Percentiles rank a stretch among this genome's conserved stretches.
Evolutionary conservation across 2,113 vertebrate genomes (phyloP).

Genomic region (Casuarius casuarius): DNA sequence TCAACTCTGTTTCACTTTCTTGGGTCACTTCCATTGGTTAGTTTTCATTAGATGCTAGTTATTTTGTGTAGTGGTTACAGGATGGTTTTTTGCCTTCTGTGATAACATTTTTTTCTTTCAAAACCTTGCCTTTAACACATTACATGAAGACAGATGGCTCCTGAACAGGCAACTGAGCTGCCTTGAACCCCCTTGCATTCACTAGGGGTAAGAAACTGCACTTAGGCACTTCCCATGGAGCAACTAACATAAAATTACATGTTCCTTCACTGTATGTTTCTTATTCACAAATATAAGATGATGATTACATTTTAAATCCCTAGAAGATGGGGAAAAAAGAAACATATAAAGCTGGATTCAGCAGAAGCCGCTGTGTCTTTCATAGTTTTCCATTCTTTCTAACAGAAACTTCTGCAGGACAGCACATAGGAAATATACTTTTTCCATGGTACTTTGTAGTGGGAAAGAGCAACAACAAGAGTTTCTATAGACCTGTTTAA

Average conservation of each 20-base stretch:
- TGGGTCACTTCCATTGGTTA: background rate
- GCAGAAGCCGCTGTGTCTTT: slow-evolving; percentile 1
- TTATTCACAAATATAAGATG: slow-evolving; percentile 31
- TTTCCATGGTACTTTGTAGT: background rate
- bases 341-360: background rate
- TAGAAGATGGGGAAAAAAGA: background rate
- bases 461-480: background rate
- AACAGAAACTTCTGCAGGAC: background rate
- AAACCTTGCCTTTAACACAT: slow-evolving; percentile 45
- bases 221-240: slow-evolving; percentile 56
- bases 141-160: slow-evolving; percentile 61
- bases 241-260: slow-evolving; percentile 63
- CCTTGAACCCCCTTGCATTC: slow-evolving; percentile 20
- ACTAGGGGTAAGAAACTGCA: slow-evolving; percentile 29
- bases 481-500: background rate
- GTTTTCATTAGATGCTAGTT: background rate
- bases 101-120: slow-evolving; percentile 32
- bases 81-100: background rate
- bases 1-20: background rate
- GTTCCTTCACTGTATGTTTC: slow-evolving; percentile 4
- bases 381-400: background rate
- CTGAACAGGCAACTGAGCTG: slow-evolving; percentile 58
- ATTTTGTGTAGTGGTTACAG: background rate
- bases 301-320: slow-evolving; percentile 55
- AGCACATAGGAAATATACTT: background rate